Evolutionary conservation across 1,140 invertebrate genomes (phyloP), one percentile per base, ranked within the genome.

Genomic region (Drosophila arizonae): DNA sequence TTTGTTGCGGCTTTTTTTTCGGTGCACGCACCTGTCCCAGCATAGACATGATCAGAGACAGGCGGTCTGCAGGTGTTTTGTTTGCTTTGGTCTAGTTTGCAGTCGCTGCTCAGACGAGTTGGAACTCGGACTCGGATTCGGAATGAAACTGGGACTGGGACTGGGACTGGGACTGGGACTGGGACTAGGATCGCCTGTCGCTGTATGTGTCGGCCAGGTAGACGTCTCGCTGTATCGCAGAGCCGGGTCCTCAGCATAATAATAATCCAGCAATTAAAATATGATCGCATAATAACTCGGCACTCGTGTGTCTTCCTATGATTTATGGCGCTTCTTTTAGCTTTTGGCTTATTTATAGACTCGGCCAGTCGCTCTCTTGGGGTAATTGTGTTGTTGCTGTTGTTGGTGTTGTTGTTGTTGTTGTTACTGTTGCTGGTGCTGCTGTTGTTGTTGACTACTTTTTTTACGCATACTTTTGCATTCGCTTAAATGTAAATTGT

Each of bases 241-340:
- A 11, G 26, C 17, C 15, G 24, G 62, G 71, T 73, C 72, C 58
- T 52, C 64, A 67, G 84, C 84, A 88, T 89, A 88, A 88, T 88
- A 88, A 88, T 88, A 88, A 88, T 88, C 85, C 84, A 74, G 84
- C 84, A 88, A 88, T 88, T 88, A 88, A 88, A 88, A 88, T 88
- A 88, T 88, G 84, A 88, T 88, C 84, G 80, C 84, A 88, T 88
- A 88, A 88, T 88, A 88, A 88, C 85, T 88, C 84, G 84, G 88
- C 84, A 88, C 84, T 84, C 84, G 84, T 75, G 84, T 79, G 84
- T 87, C 82, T 88, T 81, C 76, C 65, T 72, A 82, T 88, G 84
- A 88, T 88, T 88, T 88, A 88, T 88, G 85, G 84, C 72, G 51
- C 82, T 77, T 76, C 79, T 81, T 76, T 79, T 67, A 72, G 61